Conservation (phyloP, 2,113 vertebrate genomes). For the Gobio gobio region DNA sequence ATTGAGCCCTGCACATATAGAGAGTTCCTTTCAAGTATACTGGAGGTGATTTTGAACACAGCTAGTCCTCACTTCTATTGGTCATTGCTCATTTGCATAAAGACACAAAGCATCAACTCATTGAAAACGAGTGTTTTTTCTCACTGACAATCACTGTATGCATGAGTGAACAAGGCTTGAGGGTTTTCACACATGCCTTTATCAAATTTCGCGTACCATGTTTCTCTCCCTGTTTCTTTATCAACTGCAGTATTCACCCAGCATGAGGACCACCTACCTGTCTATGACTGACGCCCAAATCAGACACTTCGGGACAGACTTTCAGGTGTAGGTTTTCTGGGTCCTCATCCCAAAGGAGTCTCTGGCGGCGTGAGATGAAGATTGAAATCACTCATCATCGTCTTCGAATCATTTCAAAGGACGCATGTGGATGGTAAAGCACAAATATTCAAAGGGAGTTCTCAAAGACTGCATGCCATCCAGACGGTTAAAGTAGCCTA, state of each 20-base stretch:
- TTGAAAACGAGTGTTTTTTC: not conserved
- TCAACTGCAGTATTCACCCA: slow-evolving; percentile 88
- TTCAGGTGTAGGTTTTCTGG: slow-evolving; percentile 78
- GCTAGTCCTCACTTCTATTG: not conserved
- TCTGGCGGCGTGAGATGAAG: slow-evolving; percentile 34
- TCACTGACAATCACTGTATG: not conserved
- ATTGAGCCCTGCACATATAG: no score
- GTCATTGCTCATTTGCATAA: not conserved
- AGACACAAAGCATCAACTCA: no score
- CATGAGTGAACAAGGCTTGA: not conserved
- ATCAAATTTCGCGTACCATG: not conserved
- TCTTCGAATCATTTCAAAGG: slow-evolving; percentile 5
- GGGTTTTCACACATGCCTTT: not conserved
- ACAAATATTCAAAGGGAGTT: slow-evolving; percentile 14
- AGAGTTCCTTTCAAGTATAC: no score
- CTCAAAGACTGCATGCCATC: slow-evolving; percentile 1
- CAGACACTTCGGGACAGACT: slow-evolving; percentile 80
- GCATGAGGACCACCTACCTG: slow-evolving; percentile 93
- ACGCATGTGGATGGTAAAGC: slow-evolving; percentile 6
- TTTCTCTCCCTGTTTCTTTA: slow-evolving; percentile 40
- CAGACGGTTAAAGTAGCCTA: not conserved
- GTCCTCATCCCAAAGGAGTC: slow-evolving; percentile 47
- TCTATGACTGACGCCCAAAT: slow-evolving; percentile 87
- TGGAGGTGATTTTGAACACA: no score
- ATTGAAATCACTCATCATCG: not conserved